These are phyloP conservation scores for Stenopsyche tienmushanensis DNA, from an alignment of 1,140 invertebrate species.

Conservation along the genomic window DNA sequence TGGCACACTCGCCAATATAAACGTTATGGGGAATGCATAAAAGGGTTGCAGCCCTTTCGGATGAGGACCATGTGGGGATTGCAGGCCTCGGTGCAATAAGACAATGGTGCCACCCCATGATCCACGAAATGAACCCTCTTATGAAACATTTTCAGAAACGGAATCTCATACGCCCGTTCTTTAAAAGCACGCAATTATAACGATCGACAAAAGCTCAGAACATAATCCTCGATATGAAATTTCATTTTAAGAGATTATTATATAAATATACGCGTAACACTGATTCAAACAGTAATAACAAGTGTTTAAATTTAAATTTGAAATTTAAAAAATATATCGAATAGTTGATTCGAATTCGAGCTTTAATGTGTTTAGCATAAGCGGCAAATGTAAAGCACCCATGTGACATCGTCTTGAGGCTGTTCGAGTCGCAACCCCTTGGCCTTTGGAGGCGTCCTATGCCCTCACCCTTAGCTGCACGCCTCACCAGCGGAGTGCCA, in stretches of 20 bases:
- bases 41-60: constrained; percentile 32
- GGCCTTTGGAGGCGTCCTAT: not conserved
- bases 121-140: not conserved
- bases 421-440: not conserved
- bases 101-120: constrained; percentile 16
- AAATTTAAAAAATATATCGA: too few species aligned
- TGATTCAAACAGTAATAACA: too few species aligned
- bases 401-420: too few species aligned
- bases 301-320: too few species aligned
- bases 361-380: too few species aligned
- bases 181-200: too few species aligned
- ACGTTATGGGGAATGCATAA: constrained; percentile 24
- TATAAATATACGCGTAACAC: too few species aligned
- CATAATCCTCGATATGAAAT: too few species aligned
- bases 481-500: constrained; percentile 13
- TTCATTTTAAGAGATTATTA: too few species aligned
- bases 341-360: too few species aligned
- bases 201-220: too few species aligned
- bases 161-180: not conserved
- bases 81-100: constrained; percentile 28
- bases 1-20: constrained; percentile 32
- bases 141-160: not conserved
- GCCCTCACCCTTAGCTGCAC: not conserved
- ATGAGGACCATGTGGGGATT: constrained; percentile 20
- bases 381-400: too few species aligned